Base-by-base conservation (phyloP, 1,140 invertebrate species). In the Neodiprion pinetum region DNA sequence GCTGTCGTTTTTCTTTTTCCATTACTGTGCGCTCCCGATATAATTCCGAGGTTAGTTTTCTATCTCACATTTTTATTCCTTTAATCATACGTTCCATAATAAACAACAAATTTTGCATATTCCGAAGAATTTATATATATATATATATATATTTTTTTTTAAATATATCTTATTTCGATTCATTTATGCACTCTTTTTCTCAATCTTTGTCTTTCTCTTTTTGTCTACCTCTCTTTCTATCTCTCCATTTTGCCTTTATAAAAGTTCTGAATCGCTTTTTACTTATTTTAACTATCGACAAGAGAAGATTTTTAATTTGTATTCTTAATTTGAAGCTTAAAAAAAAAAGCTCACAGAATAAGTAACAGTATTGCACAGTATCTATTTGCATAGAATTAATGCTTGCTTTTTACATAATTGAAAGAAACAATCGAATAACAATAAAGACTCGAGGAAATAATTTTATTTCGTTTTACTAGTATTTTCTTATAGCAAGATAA, bases 11-110 rank as follows among this genome's bases (percentile, higher is more conserved):
- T 83, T 83, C 82, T 83, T 78, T 80, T 82, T 83, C 81, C 81
- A 83, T 79, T 84, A 80, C 79, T 82, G 80, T 80, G 80, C 82
- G 83, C 74, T 82, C 84, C 84, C 80, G 82, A 84, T 72, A 17
- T 21, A 78, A 85, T 84, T 86, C 79, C 79, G 86, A 88, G 87
- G 87, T 88, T 80, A 88, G 87, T 88, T 87, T 88, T 88, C 81
- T 88, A 88, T 77, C 83, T 88, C 80, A 88, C 86, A 83, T 88
- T 88, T 77, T 80, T 88, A 80, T 88, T 88, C 80, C 85, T 88
- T 80, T 88, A 86, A 87, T 72, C 77, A 76, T 48, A 40, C 28
- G 28, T 40, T 40, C 28, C 28, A 5, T 40, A 40, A 40, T 71
- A 71, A 61, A 61, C 53, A 61, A 9, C 53, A 61, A 61, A 61